Percentiles rank a stretch among this genome's conserved stretches.
These are phyloP conservation scores for Ciona savignyi DNA, from an alignment of 23 tunicate genomes.

Conservation along the genomic window DNA sequence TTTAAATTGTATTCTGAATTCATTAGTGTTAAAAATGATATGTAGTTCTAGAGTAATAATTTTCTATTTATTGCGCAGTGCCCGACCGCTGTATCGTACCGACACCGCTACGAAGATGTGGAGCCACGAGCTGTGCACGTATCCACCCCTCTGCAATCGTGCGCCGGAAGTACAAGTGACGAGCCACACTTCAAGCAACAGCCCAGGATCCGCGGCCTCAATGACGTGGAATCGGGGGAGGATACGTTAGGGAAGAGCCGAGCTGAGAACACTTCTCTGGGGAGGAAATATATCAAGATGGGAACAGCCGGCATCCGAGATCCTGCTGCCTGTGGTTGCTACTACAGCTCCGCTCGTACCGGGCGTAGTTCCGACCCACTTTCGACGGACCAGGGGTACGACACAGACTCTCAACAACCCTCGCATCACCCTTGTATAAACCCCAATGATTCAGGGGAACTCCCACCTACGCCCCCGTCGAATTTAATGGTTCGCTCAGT, in stretches of 20 bases:
- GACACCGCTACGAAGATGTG: constrained; percentile 32
- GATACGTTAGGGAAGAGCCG: background rate
- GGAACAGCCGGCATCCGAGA: background rate
- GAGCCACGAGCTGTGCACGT: constrained; percentile 10
- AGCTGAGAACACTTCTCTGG: background rate
- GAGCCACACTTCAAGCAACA: background rate
- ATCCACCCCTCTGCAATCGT: background rate
- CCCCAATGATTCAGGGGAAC: background rate
- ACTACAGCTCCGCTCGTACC: background rate
- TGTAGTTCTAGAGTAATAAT: too few species aligned
- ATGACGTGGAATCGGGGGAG: background rate
- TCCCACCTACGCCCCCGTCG: background rate
- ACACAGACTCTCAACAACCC: constrained; percentile 81
- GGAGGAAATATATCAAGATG: background rate
- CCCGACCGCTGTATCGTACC: constrained; percentile 27
- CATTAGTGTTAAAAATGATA: too few species aligned
- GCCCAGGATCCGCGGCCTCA: background rate
- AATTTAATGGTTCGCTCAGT: constrained; percentile 7
- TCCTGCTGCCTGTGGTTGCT: background rate
- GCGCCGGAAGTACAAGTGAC: background rate
- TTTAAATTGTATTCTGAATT: too few species aligned
- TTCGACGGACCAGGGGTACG: constrained; percentile 95
- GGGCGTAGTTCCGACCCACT: constrained; percentile 79
- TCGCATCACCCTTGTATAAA: background rate
- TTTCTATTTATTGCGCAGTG: background rate